A percentile compares a stretch with the other conserved stretches of the same genome.
phyloP scores from a whole-genome alignment of 1,140 invertebrate genomes.

The Drosophila ficusphila region DNA sequence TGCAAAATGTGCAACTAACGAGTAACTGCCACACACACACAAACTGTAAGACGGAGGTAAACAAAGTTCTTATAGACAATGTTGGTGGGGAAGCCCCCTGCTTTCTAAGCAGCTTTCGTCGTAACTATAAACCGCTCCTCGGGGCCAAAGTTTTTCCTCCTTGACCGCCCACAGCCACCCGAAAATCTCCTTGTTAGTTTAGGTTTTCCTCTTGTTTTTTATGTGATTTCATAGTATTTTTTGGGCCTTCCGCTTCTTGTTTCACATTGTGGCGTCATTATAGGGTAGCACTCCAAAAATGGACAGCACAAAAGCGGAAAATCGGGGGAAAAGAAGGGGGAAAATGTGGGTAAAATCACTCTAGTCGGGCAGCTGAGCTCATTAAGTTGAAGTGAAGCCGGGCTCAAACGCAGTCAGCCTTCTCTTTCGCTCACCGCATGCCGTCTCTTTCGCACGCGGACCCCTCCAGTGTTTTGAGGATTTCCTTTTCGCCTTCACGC shows the following conservation, averaged over 20 bases:
- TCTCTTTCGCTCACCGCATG: background rate
- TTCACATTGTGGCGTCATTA: slow-evolving; percentile 31
- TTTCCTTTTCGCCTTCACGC: slow-evolving; percentile 51
- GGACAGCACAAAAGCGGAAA: slow-evolving; percentile 14
- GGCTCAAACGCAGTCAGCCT: background rate
- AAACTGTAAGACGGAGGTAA: slow-evolving; percentile 34
- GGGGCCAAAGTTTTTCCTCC: slow-evolving; percentile 5
- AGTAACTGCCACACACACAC: slow-evolving; percentile 28
- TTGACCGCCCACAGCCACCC: slow-evolving; percentile 1
- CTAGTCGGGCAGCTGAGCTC: slow-evolving; percentile 29
- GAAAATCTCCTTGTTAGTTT: slow-evolving; percentile 27
- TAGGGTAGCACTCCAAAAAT: slow-evolving; percentile 38
- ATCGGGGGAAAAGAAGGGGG: background rate
- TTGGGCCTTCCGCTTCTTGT: slow-evolving; percentile 29
- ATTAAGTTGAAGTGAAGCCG: slow-evolving; percentile 42
- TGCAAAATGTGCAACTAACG: slow-evolving; percentile 69
- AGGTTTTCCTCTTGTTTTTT: slow-evolving; percentile 2
- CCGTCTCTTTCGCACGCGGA: background rate
- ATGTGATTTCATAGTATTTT: slow-evolving; percentile 26
- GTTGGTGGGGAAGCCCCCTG: background rate
- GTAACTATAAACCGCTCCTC: slow-evolving; percentile 37
- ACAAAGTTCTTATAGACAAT: slow-evolving; percentile 28
- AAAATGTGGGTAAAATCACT: background rate
- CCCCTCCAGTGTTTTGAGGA: slow-evolving; percentile 14
- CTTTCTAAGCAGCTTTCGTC: slow-evolving; percentile 36